Evolutionary conservation across 2,797 vertebrate genomes (phyloP), one percentile per base, ranked within the genome.

Genomic region (Argentina silus): DNA sequence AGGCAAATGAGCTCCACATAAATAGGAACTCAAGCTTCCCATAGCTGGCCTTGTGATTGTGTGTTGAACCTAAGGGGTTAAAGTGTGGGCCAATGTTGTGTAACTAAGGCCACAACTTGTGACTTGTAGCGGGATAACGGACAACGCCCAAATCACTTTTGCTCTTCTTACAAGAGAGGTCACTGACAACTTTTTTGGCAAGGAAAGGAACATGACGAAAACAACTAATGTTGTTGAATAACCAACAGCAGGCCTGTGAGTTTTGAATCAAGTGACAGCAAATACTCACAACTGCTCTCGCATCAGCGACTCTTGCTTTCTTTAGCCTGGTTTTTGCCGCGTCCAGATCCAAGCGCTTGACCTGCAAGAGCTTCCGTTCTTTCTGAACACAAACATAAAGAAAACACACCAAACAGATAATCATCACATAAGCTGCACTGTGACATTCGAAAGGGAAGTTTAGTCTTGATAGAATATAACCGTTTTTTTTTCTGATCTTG

Each of bases 321-420:
- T 97, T 99, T 85, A 98, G 88, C 79, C 95, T 94, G 42, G 98
- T 97, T 93, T 99, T 99, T 67, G 97, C 97, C 44, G 98, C 98
- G 87, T 99, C 98, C 90, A 99, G 92, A 88, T 99, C 98, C 91
- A 99, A 82, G 53, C 98, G 96, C 87, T 98, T 99, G 82, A 97
- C 97, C 83, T 98, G 96, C 82, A 99, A 92, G 14, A 99, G 90
- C 88, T 98, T 99, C 62, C 95, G 93, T 87, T 99, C 98, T 95
- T 98, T 99, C 98, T 99, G 87, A 68, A 94, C 83, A 81, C 48
- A 50, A 60, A 64, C 21, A n/a, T 5, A 6, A 17, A 64, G 42
- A 14, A 51, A 19, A 36, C 36, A 68, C 15, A n/a, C 10, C 43
- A 55, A 72, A 11, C 7, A 12, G 79, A 17, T 84, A 59, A 78